A percentile compares a stretch with the other conserved stretches of the same genome.
These are phyloP conservation scores for Lumbricus terrestris DNA, from an alignment of 2,888 invertebrate species.

Conservation along the genomic window DNA sequence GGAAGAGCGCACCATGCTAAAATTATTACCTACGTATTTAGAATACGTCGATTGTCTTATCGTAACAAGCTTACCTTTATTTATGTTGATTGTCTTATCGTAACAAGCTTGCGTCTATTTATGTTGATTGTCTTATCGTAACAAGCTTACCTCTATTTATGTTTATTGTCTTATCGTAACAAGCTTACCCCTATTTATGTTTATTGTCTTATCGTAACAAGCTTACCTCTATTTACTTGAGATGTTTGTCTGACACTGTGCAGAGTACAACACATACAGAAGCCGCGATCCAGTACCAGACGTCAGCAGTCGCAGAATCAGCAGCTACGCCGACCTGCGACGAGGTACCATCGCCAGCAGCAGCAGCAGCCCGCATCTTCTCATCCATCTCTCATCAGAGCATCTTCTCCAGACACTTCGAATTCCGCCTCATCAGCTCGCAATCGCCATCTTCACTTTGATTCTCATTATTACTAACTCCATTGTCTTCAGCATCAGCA, in stretches of 20 bases:
- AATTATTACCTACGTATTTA: not conserved
- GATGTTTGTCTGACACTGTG: not conserved
- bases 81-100: not conserved
- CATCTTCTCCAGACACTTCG: not conserved
- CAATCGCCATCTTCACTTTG: not conserved
- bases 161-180: not conserved
- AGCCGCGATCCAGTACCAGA: not conserved
- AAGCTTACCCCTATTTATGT: not conserved
- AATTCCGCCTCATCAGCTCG: not conserved
- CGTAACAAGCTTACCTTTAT: not conserved
- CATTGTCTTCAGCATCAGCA: not conserved
- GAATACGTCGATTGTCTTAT: not conserved
- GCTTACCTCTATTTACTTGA: not conserved
- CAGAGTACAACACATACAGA: conserved; percentile 5
- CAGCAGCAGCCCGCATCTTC: not conserved
- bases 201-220: not conserved
- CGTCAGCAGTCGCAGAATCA: not conserved
- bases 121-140: not conserved
- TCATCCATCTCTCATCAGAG: not conserved
- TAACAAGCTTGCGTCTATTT: not conserved
- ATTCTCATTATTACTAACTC: not conserved
- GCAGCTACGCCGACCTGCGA: not conserved
- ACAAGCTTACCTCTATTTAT: not conserved
- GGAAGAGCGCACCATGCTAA: too few species aligned
- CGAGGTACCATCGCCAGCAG: not conserved